These are phyloP conservation scores for Ectobius pallidus DNA, from an alignment of 2,888 invertebrate species.

Conservation along the genomic window DNA sequence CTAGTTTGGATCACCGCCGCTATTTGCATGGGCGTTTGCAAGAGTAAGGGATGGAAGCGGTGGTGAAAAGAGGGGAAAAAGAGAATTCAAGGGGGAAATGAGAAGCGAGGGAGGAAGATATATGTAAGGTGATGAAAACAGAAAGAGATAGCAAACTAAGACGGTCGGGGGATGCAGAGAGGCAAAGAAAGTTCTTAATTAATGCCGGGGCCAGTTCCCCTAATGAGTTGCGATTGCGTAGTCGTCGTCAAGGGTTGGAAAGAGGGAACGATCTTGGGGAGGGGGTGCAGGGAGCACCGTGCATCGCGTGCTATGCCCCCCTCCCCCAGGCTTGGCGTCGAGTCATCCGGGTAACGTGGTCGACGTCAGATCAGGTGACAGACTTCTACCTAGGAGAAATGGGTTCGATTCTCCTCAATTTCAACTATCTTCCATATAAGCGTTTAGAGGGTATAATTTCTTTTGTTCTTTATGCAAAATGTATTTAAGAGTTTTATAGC, in stretches of 20 bases:
- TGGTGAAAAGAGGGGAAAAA: slow-evolving; percentile 18
- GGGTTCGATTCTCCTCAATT: too few relatives aligned
- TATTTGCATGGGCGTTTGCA: slow-evolving; percentile 40
- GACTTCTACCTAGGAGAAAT: too few relatives aligned
- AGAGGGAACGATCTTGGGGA: slow-evolving; percentile 15
- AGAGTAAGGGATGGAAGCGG: slow-evolving; percentile 32
- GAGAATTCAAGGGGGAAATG: slow-evolving; percentile 22
- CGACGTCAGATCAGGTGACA: not conserved
- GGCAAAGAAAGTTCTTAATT: slow-evolving; percentile 39
- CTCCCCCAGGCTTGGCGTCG: not conserved
- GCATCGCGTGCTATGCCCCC: slow-evolving; percentile 28
- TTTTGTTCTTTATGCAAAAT: too few relatives aligned
- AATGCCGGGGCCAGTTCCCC: slow-evolving; percentile 37
- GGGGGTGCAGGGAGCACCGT: slow-evolving; percentile 23
- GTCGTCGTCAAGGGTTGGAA: slow-evolving; percentile 25
- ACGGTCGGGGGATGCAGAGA: slow-evolving; percentile 24
- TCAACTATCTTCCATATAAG: too few relatives aligned
- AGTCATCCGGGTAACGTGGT: slow-evolving; percentile 10
- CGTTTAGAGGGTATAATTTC: too few relatives aligned
- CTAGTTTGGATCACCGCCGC: slow-evolving; percentile 31
- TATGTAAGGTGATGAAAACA: slow-evolving; percentile 30
- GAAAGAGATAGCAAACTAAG: slow-evolving; percentile 13
- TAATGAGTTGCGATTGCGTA: slow-evolving; percentile 43
- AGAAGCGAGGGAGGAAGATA: slow-evolving; percentile 33
- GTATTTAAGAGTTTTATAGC: too few relatives aligned